Evolutionary conservation across 2,113 vertebrate species (phyloP).

Genomic region (Macaca nemestrina): DNA sequence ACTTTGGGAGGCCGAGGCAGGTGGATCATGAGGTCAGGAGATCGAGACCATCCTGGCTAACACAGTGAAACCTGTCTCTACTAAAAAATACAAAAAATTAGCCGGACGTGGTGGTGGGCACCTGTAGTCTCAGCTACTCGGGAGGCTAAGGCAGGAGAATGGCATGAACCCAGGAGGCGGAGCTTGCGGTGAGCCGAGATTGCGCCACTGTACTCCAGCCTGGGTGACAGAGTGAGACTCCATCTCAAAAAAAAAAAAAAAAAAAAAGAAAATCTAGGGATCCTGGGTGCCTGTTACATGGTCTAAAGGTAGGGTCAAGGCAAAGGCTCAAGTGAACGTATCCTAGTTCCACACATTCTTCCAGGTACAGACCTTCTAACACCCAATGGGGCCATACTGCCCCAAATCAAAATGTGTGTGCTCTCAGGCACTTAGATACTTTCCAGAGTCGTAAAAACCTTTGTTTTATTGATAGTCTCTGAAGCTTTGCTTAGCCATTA

Average conservation of each 20-base stretch:
- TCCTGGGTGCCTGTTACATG: not conserved
- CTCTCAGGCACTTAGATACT: not conserved
- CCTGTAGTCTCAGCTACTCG: too few species aligned
- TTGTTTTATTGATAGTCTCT: not conserved
- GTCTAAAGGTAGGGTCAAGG: not conserved
- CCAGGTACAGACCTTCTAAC: not conserved
- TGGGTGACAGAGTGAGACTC: too few species aligned
- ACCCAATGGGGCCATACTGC: not conserved
- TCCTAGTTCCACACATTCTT: not conserved
- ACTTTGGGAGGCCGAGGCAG: too few species aligned
- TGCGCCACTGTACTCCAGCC: too few species aligned
- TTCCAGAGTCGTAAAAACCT: not conserved
- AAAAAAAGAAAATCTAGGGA: not conserved
- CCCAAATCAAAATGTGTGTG: not conserved
- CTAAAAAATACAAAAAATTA: too few species aligned
- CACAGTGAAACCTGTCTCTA: too few species aligned
- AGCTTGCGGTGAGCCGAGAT: too few species aligned
- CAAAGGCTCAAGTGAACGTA: not conserved
- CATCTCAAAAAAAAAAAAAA: too few species aligned
- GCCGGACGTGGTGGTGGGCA: rapidly evolving
- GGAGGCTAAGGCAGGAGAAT: too few species aligned
- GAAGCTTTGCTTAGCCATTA: not conserved
- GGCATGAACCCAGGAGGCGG: too few species aligned
- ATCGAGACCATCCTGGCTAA: too few species aligned
- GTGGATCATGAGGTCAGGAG: too few species aligned